Evolutionary conservation across 2,113 vertebrate genomes (phyloP).

Genomic region (Nematolebias whitei): DNA sequence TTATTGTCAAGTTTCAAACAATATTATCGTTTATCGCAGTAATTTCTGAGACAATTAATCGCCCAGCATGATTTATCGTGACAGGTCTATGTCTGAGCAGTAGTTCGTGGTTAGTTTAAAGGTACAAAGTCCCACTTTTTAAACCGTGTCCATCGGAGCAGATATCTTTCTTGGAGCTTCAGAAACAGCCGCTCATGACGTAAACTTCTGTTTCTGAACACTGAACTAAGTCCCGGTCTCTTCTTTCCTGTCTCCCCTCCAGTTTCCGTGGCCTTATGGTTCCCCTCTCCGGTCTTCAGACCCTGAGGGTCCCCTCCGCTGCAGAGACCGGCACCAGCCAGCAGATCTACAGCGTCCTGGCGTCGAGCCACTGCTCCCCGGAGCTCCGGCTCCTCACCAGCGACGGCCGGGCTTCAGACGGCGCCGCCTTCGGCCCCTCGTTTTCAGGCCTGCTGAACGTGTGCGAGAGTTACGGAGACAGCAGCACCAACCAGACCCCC

Average conservation of each 20-base stretch:
- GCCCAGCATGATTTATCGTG: no score
- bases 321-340: background rate
- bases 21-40: no score
- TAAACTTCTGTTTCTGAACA: no score
- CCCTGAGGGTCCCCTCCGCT: conserved; percentile 42
- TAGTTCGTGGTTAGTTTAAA: no score
- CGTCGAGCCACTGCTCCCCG: conserved; percentile 30
- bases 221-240: background rate
- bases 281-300: conserved; percentile 71
- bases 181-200: no score
- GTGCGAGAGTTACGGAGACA: conserved; percentile 69
- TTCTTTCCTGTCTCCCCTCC: background rate
- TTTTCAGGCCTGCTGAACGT: conserved; percentile 79
- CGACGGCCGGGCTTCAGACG: background rate
- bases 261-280: conserved; percentile 69
- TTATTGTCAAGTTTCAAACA: no score
- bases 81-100: no score
- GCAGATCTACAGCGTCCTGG: conserved; percentile 74
- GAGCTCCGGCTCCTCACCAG: conserved; percentile 71
- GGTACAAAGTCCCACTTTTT: no score
- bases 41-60: no score
- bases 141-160: no score
- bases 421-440: conserved; percentile 34
- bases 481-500: conserved; percentile 42
- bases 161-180: no score